These are phyloP conservation scores for Pachliopta kotzebuea DNA, from an alignment of 2,888 invertebrate species.

Conservation along the genomic window DNA sequence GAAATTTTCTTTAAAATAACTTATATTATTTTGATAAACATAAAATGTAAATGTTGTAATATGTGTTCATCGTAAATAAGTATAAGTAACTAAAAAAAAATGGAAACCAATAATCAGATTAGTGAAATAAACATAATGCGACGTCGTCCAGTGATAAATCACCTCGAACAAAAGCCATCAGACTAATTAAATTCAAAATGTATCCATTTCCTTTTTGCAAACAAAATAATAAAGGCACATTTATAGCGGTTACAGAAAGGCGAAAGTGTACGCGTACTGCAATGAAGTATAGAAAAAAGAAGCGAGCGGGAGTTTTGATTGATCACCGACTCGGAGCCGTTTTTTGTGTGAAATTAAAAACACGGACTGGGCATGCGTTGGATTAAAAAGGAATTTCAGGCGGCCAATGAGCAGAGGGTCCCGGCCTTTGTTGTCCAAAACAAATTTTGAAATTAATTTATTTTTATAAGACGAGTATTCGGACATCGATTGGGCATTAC, in stretches of 20 bases:
- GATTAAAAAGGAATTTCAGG: constrained; percentile 74
- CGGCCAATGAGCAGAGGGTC: constrained; percentile 58
- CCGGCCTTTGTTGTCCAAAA: constrained; percentile 58
- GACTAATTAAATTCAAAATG: constrained; percentile 70
- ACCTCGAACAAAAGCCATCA: constrained; percentile 58
- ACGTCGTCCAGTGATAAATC: constrained; percentile 37
- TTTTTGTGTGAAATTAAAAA: constrained; percentile 80
- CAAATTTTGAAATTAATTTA: constrained; percentile 64
- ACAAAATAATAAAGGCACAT: constrained; percentile 70
- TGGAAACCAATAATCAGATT: constrained; percentile 16
- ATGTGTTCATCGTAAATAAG: too few species aligned
- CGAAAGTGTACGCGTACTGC: constrained; percentile 69
- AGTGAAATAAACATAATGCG: constrained; percentile 23
- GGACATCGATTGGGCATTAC: constrained; percentile 59
- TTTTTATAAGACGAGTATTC: constrained; percentile 48
- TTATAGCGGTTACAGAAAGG: constrained; percentile 71
- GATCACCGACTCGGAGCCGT: constrained; percentile 73
- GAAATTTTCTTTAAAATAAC: too few species aligned
- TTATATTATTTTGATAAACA: too few species aligned
- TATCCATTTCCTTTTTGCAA: constrained; percentile 73
- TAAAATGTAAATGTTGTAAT: too few species aligned
- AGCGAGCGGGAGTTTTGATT: constrained; percentile 73
- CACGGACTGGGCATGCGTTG: constrained; percentile 71
- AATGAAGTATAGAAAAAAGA: constrained; percentile 70
- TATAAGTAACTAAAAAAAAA: neutral